Evolutionary conservation across 2,113 vertebrate species (phyloP).

Genomic region (Martes martes): DNA sequence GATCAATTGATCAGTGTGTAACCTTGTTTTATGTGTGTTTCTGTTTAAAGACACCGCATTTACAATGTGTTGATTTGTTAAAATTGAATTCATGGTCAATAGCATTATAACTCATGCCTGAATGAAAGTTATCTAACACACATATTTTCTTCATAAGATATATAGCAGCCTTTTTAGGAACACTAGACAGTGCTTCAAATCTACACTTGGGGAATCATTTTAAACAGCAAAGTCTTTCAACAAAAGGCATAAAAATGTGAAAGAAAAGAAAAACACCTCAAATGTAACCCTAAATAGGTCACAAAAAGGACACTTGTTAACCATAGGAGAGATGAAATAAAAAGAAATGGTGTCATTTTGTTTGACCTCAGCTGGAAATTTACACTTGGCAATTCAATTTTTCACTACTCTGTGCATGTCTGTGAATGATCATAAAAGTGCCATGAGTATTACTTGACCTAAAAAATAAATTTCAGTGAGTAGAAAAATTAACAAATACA

Average conservation of each 20-base stretch:
- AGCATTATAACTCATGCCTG: neutral
- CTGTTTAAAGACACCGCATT: neutral
- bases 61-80: neutral
- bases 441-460: neutral
- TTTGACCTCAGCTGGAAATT: neutral
- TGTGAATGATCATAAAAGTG: neutral
- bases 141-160: neutral
- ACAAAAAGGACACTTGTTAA: neutral
- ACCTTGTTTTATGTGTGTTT: neutral
- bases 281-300: neutral
- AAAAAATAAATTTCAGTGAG: neutral
- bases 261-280: neutral
- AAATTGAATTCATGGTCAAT: neutral
- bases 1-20: neutral
- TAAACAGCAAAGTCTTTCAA: neutral
- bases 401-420: neutral
- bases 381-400: neutral
- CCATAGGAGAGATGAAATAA: neutral
- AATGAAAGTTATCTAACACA: neutral
- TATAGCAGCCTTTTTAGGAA: neutral
- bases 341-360: neutral
- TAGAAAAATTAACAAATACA: neutral
- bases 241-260: neutral
- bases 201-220: neutral
- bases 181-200: neutral